Conservation (phyloP, 2,797 vertebrate species). For the Petrocephalus sullivani region DNA sequence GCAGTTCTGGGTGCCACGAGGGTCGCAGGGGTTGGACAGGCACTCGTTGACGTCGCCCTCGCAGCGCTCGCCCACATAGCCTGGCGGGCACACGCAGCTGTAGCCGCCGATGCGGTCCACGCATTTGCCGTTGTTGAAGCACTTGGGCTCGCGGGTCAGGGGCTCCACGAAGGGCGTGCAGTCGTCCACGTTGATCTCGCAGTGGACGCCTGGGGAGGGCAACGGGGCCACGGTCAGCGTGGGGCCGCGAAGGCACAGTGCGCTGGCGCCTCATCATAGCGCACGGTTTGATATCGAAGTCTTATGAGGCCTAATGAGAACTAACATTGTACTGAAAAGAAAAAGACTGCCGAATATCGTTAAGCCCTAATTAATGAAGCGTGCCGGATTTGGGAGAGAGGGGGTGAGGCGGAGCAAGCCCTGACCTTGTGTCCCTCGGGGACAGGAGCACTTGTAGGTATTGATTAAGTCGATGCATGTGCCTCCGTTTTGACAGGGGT, state of each 20-base stretch:
- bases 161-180: slow-evolving; percentile 80
- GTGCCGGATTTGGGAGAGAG: neutral
- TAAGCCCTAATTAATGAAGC: slow-evolving; percentile 70
- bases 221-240: neutral
- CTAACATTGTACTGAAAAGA: neutral
- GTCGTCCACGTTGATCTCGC: slow-evolving; percentile 94
- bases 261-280: neutral
- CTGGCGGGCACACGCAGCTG: slow-evolving; percentile 80
- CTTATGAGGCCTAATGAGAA: neutral
- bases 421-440: slow-evolving; percentile 93
- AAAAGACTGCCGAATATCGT: slow-evolving; percentile 43
- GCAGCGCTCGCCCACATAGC: slow-evolving; percentile 92
- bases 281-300: slow-evolving; percentile 22
- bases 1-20: slow-evolving; percentile 87
- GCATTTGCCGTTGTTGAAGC: slow-evolving; percentile 90
- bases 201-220: slow-evolving; percentile 76
- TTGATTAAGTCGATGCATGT: slow-evolving; percentile 96
- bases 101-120: slow-evolving; percentile 89
- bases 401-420: slow-evolving; percentile 32
- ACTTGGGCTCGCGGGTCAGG: slow-evolving; percentile 80
- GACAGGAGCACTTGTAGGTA: slow-evolving; percentile 98
- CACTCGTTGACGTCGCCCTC: slow-evolving; percentile 97
- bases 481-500: slow-evolving; percentile 90
- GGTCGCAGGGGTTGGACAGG: slow-evolving; percentile 89
- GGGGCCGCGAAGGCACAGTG: neutral